Conservation (phyloP, 1,140 invertebrate genomes). For the Drosophila santomea region DNA sequence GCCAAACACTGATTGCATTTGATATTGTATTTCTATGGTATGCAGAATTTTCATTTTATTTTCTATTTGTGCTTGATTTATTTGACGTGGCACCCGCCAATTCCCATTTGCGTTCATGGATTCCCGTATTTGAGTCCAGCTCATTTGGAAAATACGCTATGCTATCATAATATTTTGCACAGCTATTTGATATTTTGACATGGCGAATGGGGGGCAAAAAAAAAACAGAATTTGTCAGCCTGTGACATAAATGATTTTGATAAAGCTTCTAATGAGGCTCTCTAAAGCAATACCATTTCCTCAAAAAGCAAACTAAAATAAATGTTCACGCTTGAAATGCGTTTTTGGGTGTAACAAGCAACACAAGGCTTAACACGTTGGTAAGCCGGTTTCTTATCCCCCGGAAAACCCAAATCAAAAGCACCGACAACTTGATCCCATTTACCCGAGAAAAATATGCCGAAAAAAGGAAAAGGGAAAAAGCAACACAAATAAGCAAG, state of each 20-base stretch:
- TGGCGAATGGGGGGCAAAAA: neutral
- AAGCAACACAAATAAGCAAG: slow-evolving; percentile 10
- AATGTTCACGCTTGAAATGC: slow-evolving; percentile 15
- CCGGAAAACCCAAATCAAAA: slow-evolving; percentile 56
- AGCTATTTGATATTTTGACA: slow-evolving; percentile 61
- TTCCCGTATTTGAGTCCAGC: neutral
- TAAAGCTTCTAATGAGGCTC: slow-evolving; percentile 22
- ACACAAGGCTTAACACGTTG: slow-evolving; percentile 35
- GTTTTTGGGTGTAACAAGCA: slow-evolving; percentile 2
- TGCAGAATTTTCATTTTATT: slow-evolving; percentile 33
- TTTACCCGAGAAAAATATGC: slow-evolving; percentile 31
- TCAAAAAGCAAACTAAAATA: slow-evolving; percentile 10
- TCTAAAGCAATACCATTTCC: slow-evolving; percentile 5
- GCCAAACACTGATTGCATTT: slow-evolving; percentile 51
- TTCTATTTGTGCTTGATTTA: slow-evolving; percentile 30
- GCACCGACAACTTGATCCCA: slow-evolving; percentile 67
- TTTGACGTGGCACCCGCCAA: slow-evolving; percentile 19
- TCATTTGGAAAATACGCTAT: slow-evolving; percentile 2
- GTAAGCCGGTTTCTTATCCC: slow-evolving; percentile 47
- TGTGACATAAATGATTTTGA: slow-evolving; percentile 59
- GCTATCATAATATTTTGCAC: slow-evolving; percentile 23
- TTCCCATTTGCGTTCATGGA: slow-evolving; percentile 24
- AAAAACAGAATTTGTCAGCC: slow-evolving; percentile 35
- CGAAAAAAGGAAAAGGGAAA: slow-evolving; percentile 9
- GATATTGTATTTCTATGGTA: slow-evolving; percentile 22